These are phyloP conservation scores for Cirrhinus mrigala DNA, from an alignment of 2,797 vertebrate genomes.

Conservation along the genomic window DNA sequence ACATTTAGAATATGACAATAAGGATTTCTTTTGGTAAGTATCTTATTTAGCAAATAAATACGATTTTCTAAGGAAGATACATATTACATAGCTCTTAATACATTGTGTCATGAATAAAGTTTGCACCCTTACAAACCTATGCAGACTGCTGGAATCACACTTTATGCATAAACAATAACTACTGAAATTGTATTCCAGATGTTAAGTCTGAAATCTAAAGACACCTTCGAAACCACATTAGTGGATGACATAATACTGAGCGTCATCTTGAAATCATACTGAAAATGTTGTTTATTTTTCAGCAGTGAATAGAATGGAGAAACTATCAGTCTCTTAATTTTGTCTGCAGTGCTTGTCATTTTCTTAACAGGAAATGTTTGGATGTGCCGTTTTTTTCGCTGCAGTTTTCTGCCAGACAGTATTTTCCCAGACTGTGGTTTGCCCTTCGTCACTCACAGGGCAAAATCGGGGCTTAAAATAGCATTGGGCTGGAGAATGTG, in stretches of 20 bases:
- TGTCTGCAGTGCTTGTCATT: not conserved
- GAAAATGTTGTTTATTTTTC: not conserved
- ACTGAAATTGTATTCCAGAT: not conserved
- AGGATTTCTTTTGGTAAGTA: not conserved
- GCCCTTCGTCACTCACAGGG: conserved; percentile 29
- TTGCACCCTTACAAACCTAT: not conserved
- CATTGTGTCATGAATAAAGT: not conserved
- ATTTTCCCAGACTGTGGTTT: conserved; percentile 11
- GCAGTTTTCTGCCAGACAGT: conserved; percentile 9
- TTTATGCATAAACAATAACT: not conserved
- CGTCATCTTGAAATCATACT: not conserved
- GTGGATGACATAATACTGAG: not conserved
- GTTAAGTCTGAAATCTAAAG: not conserved
- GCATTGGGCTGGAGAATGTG: conserved; percentile 36
- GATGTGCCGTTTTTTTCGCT: not conserved
- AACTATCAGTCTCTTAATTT: not conserved
- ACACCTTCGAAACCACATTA: not conserved
- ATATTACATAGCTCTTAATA: not conserved
- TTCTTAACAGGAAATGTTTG: not conserved
- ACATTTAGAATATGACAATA: not conserved
- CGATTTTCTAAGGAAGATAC: too few species aligned
- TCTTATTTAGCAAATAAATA: not conserved
- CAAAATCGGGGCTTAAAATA: conserved; percentile 46
- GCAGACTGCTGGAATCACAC: not conserved
- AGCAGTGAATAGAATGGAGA: not conserved